Conservation (phyloP, 1,140 invertebrate species). For the Ceratina calcarata region DNA sequence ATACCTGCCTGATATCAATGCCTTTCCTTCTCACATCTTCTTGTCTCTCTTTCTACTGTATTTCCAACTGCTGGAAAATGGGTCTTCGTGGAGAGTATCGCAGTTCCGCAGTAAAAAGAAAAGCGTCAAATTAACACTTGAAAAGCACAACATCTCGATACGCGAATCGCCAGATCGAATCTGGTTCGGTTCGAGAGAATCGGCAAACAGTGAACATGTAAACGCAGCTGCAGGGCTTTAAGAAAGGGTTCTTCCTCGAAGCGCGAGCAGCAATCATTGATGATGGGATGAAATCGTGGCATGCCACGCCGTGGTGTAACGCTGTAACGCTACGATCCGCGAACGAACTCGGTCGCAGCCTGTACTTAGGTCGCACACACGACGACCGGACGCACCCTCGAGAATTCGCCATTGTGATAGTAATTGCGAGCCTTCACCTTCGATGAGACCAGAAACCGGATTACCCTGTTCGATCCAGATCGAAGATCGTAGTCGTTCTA, state of each 20-base stretch:
- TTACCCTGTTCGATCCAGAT: slow-evolving; percentile 73
- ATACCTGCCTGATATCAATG: no score
- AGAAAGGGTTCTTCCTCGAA: slow-evolving; percentile 44
- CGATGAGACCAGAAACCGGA: slow-evolving; percentile 71
- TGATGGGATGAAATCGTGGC: slow-evolving; percentile 50
- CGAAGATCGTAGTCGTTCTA: slow-evolving; percentile 64
- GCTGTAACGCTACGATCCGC: slow-evolving; percentile 67
- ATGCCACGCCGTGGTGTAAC: no score
- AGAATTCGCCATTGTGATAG: slow-evolving; percentile 72
- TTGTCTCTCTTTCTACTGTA: neutral
- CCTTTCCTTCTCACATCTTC: no score
- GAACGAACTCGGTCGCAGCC: slow-evolving; percentile 65
- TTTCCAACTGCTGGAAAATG: no score
- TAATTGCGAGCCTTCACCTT: slow-evolving; percentile 72
- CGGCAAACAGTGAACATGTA: slow-evolving; percentile 41
- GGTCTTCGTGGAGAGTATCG: no score
- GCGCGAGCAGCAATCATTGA: slow-evolving; percentile 58
- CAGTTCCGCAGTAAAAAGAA: no score
- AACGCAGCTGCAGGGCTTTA: slow-evolving; percentile 59
- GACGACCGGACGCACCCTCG: slow-evolving; percentile 65
- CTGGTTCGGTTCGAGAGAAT: slow-evolving; percentile 6
- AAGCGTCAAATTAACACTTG: slow-evolving; percentile 20
- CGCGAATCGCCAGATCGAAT: slow-evolving; percentile 49
- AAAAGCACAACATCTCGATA: neutral
- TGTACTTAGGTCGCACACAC: slow-evolving; percentile 69